Base-by-base conservation (phyloP, 2,888 invertebrate genomes). In the Drosophila rubida region DNA sequence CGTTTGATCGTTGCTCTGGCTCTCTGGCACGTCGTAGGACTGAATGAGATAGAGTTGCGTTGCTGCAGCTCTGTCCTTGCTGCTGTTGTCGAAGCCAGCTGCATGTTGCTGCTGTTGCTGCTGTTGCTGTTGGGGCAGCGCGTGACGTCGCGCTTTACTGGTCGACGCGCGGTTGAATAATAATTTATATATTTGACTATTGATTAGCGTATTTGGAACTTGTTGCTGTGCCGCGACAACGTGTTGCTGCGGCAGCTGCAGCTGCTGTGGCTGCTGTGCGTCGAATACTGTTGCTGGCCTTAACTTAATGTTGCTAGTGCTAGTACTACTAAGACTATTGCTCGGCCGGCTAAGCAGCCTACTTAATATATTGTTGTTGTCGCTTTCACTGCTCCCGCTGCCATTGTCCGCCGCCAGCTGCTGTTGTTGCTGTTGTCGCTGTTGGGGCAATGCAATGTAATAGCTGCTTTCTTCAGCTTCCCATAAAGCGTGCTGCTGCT, bases 201-300 rank as follows among this genome's bases (percentile, higher is more conserved):
- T 90, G 84, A 87, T 82, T 89, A 85, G 69, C 67, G 70, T 89
- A 90, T 91, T 91, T 91, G 91, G 91, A 91, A 91, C 91, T 90
- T 89, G 88, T 88, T 85, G 89, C 85, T 84, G 83, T 81, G 27
- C 27, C 46, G 69, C 68, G 39, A 50, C 69, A 59, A 45, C 53
- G 46, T 78, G 66, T 51, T 67, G 68, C 55, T 75, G 77, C 62
- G 59, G 66, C 27, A 67, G 78, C 49, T 68, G 69, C 57, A 72
- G 75, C 63, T 62, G 66, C 32, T 69, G 79, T 49, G 67, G 78
- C 57, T 67, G 75, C 75, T 75, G 61, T 32, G 74, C 79, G 46
- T 83, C 84, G 87, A 89, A 88, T 88, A 87, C 86, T 89, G 90
- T 85, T 80, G 87, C 86, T 88, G 87, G 72, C 80, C 69, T 88